phyloP scores from a whole-genome alignment of 2,797 vertebrate genomes.

The Crypturellus tataupa region DNA sequence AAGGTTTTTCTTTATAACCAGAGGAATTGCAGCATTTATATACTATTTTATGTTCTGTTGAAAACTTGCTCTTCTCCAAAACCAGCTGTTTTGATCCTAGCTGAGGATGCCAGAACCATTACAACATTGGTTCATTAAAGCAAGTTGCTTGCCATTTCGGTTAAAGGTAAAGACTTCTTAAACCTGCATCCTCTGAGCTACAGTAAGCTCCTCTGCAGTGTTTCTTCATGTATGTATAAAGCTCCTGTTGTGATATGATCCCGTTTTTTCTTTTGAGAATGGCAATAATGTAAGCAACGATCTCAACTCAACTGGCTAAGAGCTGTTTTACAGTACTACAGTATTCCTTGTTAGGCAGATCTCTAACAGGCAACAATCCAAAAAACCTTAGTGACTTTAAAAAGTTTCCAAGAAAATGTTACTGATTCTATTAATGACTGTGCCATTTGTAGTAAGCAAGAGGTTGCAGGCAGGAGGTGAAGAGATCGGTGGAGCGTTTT shows the following conservation, averaged over 20 bases:
- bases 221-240: background rate
- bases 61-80: background rate
- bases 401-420: constrained; percentile 48
- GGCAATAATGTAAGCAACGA: background rate
- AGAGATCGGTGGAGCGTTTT: constrained; percentile 8
- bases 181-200: background rate
- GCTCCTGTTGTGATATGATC: background rate
- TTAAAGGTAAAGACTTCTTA: background rate
- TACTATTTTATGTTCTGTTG: background rate
- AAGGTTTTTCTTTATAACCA: background rate
- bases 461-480: background rate
- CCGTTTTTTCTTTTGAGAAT: background rate
- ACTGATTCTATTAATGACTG: constrained; percentile 16
- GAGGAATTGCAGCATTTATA: background rate
- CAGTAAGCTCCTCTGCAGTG: background rate
- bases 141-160: background rate
- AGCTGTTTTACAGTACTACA: background rate
- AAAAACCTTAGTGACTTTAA: background rate
- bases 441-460: constrained; percentile 1
- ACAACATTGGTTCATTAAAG: background rate
- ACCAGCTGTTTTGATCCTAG: background rate
- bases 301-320: background rate
- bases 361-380: constrained; percentile 8
- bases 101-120: background rate
- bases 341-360: background rate